phyloP scores from a whole-genome alignment of 2,797 vertebrate species.

The Pogonophryne albipinna region DNA sequence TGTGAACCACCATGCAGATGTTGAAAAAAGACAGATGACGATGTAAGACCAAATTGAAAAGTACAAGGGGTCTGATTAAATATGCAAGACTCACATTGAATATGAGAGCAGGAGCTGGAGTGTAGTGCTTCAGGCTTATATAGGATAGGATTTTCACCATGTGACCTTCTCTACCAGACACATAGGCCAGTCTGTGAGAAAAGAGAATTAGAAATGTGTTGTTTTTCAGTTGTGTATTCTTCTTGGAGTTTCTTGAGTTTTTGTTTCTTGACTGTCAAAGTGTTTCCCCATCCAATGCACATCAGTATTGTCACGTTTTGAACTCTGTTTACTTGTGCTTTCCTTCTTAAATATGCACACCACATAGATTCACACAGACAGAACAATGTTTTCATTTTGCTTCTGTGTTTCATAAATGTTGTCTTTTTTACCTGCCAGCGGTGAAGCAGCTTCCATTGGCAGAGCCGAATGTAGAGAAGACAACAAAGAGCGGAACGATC shows the following conservation, averaged over 20 bases:
- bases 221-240: neutral
- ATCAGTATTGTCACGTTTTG: neutral
- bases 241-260: neutral
- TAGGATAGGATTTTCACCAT: conserved; percentile 94
- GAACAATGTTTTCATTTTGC: neutral
- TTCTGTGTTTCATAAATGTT: neutral
- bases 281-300: neutral
- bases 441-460: conserved; percentile 97
- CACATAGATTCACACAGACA: neutral
- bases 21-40: neutral
- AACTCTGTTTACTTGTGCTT: neutral
- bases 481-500: conserved; percentile 95
- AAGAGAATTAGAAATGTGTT: conserved; percentile 27
- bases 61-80: neutral
- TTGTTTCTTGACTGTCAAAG: neutral
- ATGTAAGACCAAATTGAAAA: neutral
- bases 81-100: conserved; percentile 89
- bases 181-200: conserved; percentile 89
- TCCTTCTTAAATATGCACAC: neutral
- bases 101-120: conserved; percentile 92
- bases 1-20: neutral
- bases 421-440: conserved; percentile 88
- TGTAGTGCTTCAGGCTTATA: conserved; percentile 88
- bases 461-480: conserved; percentile 93
- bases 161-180: conserved; percentile 93